Conservation (phyloP, 2,113 vertebrate genomes). For the Emydocephalus ijimae region DNA sequence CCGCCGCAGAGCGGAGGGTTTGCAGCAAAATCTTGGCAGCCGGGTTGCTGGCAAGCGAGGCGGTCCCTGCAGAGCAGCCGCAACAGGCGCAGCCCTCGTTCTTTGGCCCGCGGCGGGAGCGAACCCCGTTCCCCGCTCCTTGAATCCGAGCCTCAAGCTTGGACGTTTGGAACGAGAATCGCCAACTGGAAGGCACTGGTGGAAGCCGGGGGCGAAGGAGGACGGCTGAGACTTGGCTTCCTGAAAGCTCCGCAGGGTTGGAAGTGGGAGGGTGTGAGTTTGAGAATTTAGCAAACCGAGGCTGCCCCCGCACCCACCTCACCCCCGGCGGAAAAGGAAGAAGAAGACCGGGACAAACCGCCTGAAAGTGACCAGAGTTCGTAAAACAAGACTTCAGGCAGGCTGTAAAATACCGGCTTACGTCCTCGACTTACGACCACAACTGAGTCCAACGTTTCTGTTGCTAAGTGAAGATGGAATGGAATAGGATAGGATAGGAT, state of each 20-base stretch:
- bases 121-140: fast-evolving
- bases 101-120: background rate
- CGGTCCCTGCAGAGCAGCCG: background rate
- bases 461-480: no score
- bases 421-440: no score
- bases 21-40: background rate
- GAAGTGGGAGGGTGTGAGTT: background rate
- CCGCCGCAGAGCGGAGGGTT: background rate
- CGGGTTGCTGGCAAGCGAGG: background rate
- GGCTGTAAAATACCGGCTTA: no score
- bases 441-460: no score
- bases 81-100: background rate
- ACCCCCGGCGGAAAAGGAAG: no score
- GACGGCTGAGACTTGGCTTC: background rate
- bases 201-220: background rate
- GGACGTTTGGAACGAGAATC: background rate
- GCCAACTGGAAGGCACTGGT: background rate
- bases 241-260: background rate
- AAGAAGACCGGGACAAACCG: background rate
- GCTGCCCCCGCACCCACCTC: no score
- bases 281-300: background rate
- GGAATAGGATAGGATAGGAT: no score
- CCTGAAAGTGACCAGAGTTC: background rate
- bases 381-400: no score
- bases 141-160: background rate